Evolutionary conservation across 2,113 vertebrate genomes (phyloP), one percentile per base, ranked within the genome.

Genomic region (Chloropsis hardwickii): DNA sequence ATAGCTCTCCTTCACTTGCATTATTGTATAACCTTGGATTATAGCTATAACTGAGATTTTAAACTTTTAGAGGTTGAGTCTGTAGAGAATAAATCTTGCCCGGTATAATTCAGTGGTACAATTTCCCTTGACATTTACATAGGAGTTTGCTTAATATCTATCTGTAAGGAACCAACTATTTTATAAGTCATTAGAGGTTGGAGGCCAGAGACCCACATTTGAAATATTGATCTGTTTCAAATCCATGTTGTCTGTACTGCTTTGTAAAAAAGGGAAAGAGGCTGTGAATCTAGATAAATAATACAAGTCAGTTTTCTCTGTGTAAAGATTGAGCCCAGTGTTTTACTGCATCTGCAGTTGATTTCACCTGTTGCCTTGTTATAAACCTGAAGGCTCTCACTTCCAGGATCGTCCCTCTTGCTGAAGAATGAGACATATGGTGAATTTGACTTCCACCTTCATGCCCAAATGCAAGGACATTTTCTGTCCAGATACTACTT

Each of bases 61-160:
- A 54, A 88, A 56, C 16, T 67, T 84, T 33, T 64, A 54, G 50
- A 29, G 39, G 1, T 42, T 66, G 50, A 33, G 31, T 37, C 61
- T 93, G 27, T 70, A 25, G 57, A 69, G 78, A 81, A 57, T 33
- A 87, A 86, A 58, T 64, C 45, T 58, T 72, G 11, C 28, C 37
- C 28, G 37, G 2, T 85, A 51, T 39, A 66, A 73, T 69, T 76
- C 70, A 90, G 45, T 47, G 29, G 44, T 35, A 73, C 57, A 81
- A 64, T 60, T 93, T 91, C 51, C 54, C 64, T 81, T 93, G 81
- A 86, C 56, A 67, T 96, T 91, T 95, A 62, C 29, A 50, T 51
- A 61, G 22, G 54, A 50, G 39, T 88, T 95, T 88, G 33, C 44
- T 92, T 85, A 86, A 62, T 90, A 72, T 83, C 54, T 31, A 2